Evolutionary conservation across 1,140 invertebrate genomes (phyloP).

Genomic region (Drosophila biarmipes): DNA sequence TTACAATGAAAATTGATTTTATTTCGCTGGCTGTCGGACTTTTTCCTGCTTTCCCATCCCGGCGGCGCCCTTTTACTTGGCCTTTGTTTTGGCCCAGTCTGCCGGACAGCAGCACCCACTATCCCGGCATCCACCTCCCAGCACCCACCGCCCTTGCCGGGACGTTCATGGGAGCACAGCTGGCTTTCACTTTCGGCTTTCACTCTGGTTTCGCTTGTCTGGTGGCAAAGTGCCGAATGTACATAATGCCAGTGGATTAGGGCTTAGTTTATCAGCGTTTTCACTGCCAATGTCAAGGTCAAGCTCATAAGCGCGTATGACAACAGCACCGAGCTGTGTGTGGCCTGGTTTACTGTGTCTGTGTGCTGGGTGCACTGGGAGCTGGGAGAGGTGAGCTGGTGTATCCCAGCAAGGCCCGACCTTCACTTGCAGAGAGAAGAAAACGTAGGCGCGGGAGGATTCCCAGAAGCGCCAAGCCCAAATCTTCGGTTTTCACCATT

Average conservation of each 20-base stretch:
- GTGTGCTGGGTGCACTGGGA: slow-evolving; percentile 3
- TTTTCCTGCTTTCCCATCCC: slow-evolving; percentile 12
- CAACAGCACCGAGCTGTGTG: slow-evolving; percentile 58
- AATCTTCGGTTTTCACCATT: too few relatives aligned
- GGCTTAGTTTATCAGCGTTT: slow-evolving; percentile 79
- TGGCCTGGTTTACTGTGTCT: not conserved
- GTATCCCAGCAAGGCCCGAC: too few relatives aligned
- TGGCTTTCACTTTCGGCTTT: slow-evolving; percentile 13
- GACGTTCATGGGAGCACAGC: slow-evolving; percentile 56
- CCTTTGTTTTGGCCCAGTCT: slow-evolving; percentile 48
- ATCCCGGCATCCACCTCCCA: not conserved
- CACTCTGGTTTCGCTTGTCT: slow-evolving; percentile 24
- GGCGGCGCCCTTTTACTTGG: slow-evolving; percentile 10
- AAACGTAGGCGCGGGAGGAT: too few relatives aligned
- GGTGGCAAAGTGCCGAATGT: slow-evolving; percentile 67
- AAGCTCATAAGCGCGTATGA: slow-evolving; percentile 79
- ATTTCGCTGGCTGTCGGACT: slow-evolving; percentile 51
- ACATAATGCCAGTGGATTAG: slow-evolving; percentile 81
- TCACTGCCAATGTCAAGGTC: slow-evolving; percentile 78
- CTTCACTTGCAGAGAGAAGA: too few relatives aligned
- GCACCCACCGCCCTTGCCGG: slow-evolving; percentile 1
- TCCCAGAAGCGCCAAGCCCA: too few relatives aligned
- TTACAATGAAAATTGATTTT: slow-evolving; percentile 82
- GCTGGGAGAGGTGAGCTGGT: not conserved
- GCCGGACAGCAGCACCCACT: slow-evolving; percentile 1